Evolutionary conservation across 2,888 invertebrate species (phyloP), one percentile per base, ranked within the genome.

Genomic region (Steinernema hermaphroditum): DNA sequence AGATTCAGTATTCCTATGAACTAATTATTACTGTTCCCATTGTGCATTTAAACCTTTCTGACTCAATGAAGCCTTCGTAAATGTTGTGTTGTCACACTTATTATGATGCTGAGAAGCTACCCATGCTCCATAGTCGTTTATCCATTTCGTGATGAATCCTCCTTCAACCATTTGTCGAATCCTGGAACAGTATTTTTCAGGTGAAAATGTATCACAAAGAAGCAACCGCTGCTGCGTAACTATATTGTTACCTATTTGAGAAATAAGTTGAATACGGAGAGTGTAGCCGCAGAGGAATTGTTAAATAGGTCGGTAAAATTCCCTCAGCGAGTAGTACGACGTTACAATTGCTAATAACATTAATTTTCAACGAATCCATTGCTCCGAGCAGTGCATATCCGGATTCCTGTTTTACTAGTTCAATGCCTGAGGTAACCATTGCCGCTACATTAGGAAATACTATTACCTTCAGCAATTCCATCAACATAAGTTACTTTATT

Each of bases 101-200:
- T 69, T 69, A 29, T 69, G 46, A 69, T 69, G 44, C 16, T 69
- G 77, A 16, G 78, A 75, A 0, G 81, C 75, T 14, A 81, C 74
- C 69, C 80, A 81, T 0, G 74, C 72, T 16, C 68, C 74, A 70
- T 83, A 83, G 71, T 83, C 83, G 19, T 78, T 77, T 32, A 81
- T 79, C 83, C 83, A 83, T 73, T 83, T 83, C 29, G 78, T 73
- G 9, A 81, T 78, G 49, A 83, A 83, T 0, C 83, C 83, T n/a
- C 79, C 72, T 62, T 83, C 83, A 14, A 79, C 80, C 74, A 81
- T 74, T 34, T 82, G 79, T 8, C 81, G 78, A 9, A 83, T 82
- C 44, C 83, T 83, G 72, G 37, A 75, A 29, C 1, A 9, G 41
- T 37, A 6, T 32, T 37, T 9, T 81, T 16, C 16, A 27, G 16